phyloP scores from a whole-genome alignment of 2,113 vertebrate species.

The Turdus rufiventris region DNA sequence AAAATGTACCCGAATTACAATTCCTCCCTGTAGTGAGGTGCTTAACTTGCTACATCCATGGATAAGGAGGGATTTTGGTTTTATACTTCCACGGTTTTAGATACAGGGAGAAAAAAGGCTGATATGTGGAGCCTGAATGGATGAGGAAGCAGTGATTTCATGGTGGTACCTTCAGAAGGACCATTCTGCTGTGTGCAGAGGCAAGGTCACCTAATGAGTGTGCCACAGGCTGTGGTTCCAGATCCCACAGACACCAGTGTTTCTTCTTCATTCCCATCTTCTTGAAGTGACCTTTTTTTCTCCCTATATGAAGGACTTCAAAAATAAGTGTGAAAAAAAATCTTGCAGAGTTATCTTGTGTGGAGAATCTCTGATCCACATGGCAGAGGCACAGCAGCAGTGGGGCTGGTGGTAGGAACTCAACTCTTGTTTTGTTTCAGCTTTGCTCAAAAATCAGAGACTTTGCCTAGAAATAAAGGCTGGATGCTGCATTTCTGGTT shows the following conservation, averaged over 20 bases:
- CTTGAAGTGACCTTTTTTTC: background rate
- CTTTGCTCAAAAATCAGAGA: background rate
- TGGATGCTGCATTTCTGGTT: background rate
- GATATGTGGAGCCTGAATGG: background rate
- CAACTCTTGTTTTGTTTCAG: background rate
- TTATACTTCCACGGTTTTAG: background rate
- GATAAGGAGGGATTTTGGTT: background rate
- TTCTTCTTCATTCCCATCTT: background rate
- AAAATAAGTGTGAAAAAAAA: background rate
- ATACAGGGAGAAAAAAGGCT: background rate
- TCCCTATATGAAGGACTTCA: background rate
- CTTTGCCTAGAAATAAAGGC: background rate
- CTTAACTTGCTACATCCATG: fast-evolving
- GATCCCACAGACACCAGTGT: background rate
- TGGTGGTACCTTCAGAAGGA: background rate
- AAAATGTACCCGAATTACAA: background rate
- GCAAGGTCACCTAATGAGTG: background rate
- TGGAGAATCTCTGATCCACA: background rate
- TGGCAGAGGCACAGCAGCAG: background rate
- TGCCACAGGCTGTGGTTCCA: background rate
- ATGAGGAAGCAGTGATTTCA: background rate
- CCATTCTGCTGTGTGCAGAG: background rate
- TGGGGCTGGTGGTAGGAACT: background rate
- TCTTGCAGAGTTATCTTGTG: background rate
- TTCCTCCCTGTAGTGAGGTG: background rate